Conservation (phyloP, 2,113 vertebrate genomes). For the Hippocampus abdominalis region DNA sequence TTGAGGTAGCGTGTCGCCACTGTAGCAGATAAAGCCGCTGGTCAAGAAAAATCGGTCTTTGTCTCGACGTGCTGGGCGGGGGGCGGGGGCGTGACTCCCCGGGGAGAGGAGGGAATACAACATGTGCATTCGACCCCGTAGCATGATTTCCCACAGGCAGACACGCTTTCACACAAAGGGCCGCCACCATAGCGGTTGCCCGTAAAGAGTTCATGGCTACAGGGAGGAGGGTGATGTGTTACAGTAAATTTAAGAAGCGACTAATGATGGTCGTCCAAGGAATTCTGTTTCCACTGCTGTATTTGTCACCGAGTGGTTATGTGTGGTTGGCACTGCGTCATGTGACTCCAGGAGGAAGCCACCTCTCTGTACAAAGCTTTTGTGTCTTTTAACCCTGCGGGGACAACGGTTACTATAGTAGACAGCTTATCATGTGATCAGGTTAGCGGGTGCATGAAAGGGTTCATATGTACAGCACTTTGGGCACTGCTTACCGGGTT, state of each 20-base stretch:
- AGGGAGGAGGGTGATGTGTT: slow-evolving; percentile 15
- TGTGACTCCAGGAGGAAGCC: not conserved
- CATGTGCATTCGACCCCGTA: slow-evolving; percentile 50
- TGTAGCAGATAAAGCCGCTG: slow-evolving; percentile 45
- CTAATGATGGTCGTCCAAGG: slow-evolving; percentile 8
- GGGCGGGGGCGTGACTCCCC: slow-evolving; percentile 24
- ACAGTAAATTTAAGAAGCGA: slow-evolving; percentile 41
- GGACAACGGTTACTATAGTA: too few relatives aligned
- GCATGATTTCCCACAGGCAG: slow-evolving; percentile 50
- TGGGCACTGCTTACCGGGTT: too few relatives aligned
- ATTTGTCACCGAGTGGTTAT: slow-evolving; percentile 35
- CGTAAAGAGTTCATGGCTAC: slow-evolving; percentile 51
- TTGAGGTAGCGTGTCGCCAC: not conserved
- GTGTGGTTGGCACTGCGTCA: slow-evolving; percentile 12
- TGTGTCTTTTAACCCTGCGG: not conserved
- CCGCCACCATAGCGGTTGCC: slow-evolving; percentile 56
- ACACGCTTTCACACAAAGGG: slow-evolving; percentile 53
- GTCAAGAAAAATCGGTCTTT: slow-evolving; percentile 34
- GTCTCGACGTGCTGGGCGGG: slow-evolving; percentile 26
- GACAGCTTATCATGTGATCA: too few relatives aligned
- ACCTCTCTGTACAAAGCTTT: not conserved
- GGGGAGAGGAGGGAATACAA: slow-evolving; percentile 17
- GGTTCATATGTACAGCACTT: too few relatives aligned
- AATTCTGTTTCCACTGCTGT: slow-evolving; percentile 10
- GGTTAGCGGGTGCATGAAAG: too few relatives aligned